phyloP scores from a whole-genome alignment of 1,140 invertebrate species.

The Drosophila melanogaster region Release_6_plus_ISO1_MT NT_033779.5:1706001-1706500 shows the following conservation, averaged over 20 bases:
- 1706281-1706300: background rate
- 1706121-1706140: constrained; percentile 95
- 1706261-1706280: constrained; percentile 18
- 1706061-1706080: constrained; percentile 98
- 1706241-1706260: constrained; percentile 54
- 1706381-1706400: background rate
- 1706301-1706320: constrained; percentile 1
- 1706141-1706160: constrained; percentile 93
- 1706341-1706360: constrained; percentile 2
- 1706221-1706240: constrained; percentile 61
- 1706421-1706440: background rate
- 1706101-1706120: constrained; percentile 99
- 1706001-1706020: constrained; percentile 95
- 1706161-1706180: constrained; percentile 93
- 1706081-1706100: constrained; percentile 99
- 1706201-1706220: constrained; percentile 85
- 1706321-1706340: constrained; percentile 15
- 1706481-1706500: constrained; percentile 65
- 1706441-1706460: background rate
- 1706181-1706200: constrained; percentile 92
- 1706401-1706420: constrained; percentile 21
- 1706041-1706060: constrained; percentile 99
- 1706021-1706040: constrained; percentile 99
- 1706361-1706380: background rate
- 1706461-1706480: constrained; percentile 24